Evolutionary conservation across 1,140 invertebrate genomes (phyloP).

Genomic region (Mamestra configurata): DNA sequence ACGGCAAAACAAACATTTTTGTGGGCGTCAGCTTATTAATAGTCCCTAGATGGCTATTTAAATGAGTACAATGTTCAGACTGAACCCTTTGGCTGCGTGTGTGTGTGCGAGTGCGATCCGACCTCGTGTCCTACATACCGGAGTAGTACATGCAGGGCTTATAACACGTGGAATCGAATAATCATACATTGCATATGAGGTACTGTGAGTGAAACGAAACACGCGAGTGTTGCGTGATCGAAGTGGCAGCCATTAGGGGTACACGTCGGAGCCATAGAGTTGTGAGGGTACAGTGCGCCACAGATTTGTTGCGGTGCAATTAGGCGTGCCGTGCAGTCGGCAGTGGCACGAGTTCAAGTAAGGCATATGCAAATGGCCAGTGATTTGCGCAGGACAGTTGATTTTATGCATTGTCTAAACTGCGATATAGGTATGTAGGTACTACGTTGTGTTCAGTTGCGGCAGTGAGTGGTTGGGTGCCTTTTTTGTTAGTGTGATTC

Average conservation of each 20-base stretch:
- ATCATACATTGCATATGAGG: constrained; percentile 38
- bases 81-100: constrained; percentile 36
- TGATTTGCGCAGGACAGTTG: constrained; percentile 44
- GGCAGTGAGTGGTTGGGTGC: not conserved
- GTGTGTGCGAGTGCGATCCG: constrained; percentile 23
- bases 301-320: constrained; percentile 47
- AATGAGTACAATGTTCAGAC: constrained; percentile 42
- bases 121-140: constrained; percentile 35
- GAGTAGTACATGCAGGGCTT: constrained; percentile 21
- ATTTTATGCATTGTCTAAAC: constrained; percentile 38
- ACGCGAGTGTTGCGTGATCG: constrained; percentile 46
- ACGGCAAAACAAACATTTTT: constrained; percentile 2
- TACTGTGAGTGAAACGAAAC: constrained; percentile 30
- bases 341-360: constrained; percentile 33
- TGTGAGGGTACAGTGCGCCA: constrained; percentile 21
- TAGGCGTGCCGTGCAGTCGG: constrained; percentile 37
- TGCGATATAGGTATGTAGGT: not conserved
- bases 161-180: constrained; percentile 45
- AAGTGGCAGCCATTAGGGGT: constrained; percentile 19
- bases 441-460: constrained; percentile 9
- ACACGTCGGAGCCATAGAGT: constrained; percentile 22
- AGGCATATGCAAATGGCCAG: constrained; percentile 40
- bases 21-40: constrained; percentile 26
- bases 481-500: not conserved
- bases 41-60: constrained; percentile 42